Evolutionary conservation across 2,888 invertebrate species (phyloP).

Genomic region (Folsomia manolachei): DNA sequence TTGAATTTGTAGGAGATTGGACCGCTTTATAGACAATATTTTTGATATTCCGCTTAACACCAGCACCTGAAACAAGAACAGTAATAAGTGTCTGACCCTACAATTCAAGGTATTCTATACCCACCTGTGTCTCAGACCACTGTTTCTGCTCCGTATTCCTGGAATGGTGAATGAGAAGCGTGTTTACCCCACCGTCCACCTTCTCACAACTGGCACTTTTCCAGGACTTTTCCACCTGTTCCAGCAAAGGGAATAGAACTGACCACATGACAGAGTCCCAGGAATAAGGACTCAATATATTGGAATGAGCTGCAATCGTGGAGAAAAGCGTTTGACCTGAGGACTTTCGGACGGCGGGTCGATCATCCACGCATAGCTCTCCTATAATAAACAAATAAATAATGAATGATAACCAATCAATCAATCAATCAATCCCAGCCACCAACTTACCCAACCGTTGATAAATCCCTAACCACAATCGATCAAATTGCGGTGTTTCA

Average conservation of each 20-base stretch:
- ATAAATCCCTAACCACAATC: slow-evolving; percentile 94
- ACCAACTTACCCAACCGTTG: slow-evolving; percentile 66
- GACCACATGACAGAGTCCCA: slow-evolving; percentile 95
- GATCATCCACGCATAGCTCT: slow-evolving; percentile 87
- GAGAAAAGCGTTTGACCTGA: slow-evolving; percentile 97
- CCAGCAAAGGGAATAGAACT: slow-evolving; percentile 89
- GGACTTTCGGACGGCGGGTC: slow-evolving; percentile 94
- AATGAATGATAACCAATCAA: slow-evolving; percentile 58
- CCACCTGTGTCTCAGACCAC: slow-evolving; percentile 94
- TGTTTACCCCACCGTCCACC: slow-evolving; percentile 85
- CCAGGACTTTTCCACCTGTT: slow-evolving; percentile 72
- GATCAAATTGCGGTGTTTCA: slow-evolving; percentile 84
- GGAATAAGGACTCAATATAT: slow-evolving; percentile 77
- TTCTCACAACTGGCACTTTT: slow-evolving; percentile 62
- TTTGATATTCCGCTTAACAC: slow-evolving; percentile 88
- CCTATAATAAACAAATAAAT: slow-evolving; percentile 56
- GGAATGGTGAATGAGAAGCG: slow-evolving; percentile 95
- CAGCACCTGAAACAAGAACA: slow-evolving; percentile 62
- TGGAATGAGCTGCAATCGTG: slow-evolving; percentile 93
- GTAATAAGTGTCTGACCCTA: background rate
- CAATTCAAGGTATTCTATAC: background rate
- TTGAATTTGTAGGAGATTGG: slow-evolving; percentile 74
- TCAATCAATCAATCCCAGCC: slow-evolving; percentile 74
- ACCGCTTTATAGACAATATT: slow-evolving; percentile 88
- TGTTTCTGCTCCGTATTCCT: slow-evolving; percentile 98